Evolutionary conservation across 2,888 invertebrate species (phyloP), one percentile per base, ranked within the genome.

Genomic region (Balanococcus diminutus): DNA sequence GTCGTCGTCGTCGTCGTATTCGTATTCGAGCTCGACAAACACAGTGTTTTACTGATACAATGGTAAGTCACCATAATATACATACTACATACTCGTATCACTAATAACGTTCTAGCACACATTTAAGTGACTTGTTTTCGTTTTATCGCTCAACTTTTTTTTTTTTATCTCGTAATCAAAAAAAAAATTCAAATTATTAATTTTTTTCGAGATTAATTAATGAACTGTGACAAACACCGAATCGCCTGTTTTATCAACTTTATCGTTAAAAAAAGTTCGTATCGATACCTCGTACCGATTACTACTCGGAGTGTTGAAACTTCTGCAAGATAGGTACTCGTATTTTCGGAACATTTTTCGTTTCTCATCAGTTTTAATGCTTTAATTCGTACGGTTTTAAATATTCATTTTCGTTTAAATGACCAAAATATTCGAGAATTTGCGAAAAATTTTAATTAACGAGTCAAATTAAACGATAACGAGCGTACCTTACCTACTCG

Each of bases 11-110:
- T 67, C 16, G 25, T 67, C 67, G 14, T 51, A 4, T 3, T 46
- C 67, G 72, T 72, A 72, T 31, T 3, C 72, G 31, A 72, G 72
- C 31, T 31, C 5, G 67, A 79, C 32, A 36, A 36, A 79, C 75
- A 79, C 75, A 79, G 16, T 67, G 67, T 67, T 28, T 9, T 11
- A 67, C 67, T 28, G 14, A 67, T 28, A 36, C 36, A 36, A 79
- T 79, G 75, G 75, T 79, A 79, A 79, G 75, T 79, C 67, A 67
- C 67, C 31, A 67, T n/a, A n/a, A n/a, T n/a, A n/a, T n/a, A n/a
- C n/a, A n/a, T n/a, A n/a, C n/a, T n/a, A n/a, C n/a, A n/a, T 28
- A 67, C 67, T 67, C n/a, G 67, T 28, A 28, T 67, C 14, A 28
- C 16, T 67, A 22, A 51, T 67, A 67, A 28, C 25, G 16, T 16